phyloP scores from a whole-genome alignment of 2,797 vertebrate species.

The Hafferia zeledoni region DNA sequence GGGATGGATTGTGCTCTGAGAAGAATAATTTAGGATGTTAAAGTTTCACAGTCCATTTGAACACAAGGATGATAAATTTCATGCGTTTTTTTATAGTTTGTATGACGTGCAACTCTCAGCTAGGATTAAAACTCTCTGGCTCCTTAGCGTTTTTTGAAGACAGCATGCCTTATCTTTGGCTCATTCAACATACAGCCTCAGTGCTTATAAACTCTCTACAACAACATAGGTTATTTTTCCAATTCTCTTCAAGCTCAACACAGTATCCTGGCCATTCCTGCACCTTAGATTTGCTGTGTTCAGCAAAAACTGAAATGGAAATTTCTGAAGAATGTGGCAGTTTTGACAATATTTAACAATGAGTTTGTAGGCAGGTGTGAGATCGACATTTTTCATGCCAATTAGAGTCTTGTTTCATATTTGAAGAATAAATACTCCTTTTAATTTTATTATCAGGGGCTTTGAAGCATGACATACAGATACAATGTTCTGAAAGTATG shows the following conservation, averaged over 20 bases:
- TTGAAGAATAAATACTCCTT: not conserved
- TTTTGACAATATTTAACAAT: not conserved
- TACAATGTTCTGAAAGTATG: not conserved
- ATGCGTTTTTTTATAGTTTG: not conserved
- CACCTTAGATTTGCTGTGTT: conserved; percentile 2
- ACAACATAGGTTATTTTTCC: not conserved
- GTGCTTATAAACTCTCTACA: not conserved
- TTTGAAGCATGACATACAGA: not conserved
- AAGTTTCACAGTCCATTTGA: not conserved
- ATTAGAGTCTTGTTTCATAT: conserved; percentile 1
- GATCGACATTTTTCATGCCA: conserved; percentile 3
- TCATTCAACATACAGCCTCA: not conserved
- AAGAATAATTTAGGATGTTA: not conserved
- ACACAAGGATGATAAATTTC: not conserved
- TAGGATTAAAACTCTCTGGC: not conserved
- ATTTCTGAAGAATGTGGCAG: not conserved
- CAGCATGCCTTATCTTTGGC: not conserved
- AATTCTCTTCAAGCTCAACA: not conserved
- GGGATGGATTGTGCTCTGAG: not conserved
- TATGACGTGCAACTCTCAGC: not conserved
- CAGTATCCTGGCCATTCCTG: not conserved
- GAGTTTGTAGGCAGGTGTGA: not conserved
- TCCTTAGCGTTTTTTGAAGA: not conserved
- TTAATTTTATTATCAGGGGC: not conserved
- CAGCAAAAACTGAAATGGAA: not conserved